Evolutionary conservation across 2,888 invertebrate genomes (phyloP).

Genomic region (Lymantria dispar): DNA sequence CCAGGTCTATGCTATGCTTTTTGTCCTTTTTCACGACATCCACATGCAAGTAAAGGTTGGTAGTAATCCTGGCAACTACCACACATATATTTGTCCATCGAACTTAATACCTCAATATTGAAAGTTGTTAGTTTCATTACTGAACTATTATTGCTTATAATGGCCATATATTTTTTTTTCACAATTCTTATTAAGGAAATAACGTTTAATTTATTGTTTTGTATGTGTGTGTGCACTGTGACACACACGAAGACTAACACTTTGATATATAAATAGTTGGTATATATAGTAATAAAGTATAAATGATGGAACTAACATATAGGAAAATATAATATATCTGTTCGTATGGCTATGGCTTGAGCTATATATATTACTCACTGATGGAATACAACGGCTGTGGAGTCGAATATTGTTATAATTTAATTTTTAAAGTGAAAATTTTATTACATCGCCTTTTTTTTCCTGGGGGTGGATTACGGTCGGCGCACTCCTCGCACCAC

Average conservation of each 20-base stretch:
- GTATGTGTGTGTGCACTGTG: constrained; percentile 29
- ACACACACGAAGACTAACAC: constrained; percentile 29
- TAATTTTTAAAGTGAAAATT: constrained; percentile 4
- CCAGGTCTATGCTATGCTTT: no score
- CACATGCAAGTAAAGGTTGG: no score
- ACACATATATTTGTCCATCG: no score
- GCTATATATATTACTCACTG: constrained; percentile 73
- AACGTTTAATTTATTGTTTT: constrained; percentile 74
- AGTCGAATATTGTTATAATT: constrained; percentile 30
- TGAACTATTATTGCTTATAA: no score
- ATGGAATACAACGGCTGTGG: constrained; percentile 45
- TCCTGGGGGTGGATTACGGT: no score
- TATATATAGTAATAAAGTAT: constrained; percentile 81
- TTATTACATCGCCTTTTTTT: no score
- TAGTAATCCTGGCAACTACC: no score
- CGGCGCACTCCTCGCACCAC: no score
- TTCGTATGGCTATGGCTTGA: constrained; percentile 70
- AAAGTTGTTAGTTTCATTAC: no score
- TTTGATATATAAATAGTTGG: constrained; percentile 62
- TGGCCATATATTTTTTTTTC: no score
- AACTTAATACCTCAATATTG: no score
- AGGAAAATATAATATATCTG: constrained; percentile 81
- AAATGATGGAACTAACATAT: constrained; percentile 81
- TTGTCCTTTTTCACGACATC: no score
- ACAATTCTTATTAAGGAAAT: constrained; percentile 56